Conservation (phyloP, 2,113 vertebrate genomes). For the Mellivora capensis region DNA sequence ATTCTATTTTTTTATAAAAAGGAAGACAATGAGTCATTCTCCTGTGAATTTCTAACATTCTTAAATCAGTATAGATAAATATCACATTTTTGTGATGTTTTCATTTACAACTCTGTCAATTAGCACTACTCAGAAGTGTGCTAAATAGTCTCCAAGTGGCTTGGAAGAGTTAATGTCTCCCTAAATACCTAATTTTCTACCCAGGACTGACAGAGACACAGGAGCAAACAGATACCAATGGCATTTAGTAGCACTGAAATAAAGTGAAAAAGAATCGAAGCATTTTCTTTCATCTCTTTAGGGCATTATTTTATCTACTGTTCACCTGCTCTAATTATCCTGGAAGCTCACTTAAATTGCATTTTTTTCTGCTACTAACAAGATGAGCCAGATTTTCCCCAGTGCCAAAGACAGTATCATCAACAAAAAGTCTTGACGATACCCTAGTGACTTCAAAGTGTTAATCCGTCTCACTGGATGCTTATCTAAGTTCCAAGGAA, state of each 20-base stretch:
- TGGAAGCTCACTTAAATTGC: slow-evolving; percentile 65
- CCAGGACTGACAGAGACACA: slow-evolving; percentile 51
- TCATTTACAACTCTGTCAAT: slow-evolving; percentile 68
- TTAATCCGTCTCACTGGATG: slow-evolving; percentile 64
- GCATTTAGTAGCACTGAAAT: slow-evolving; percentile 34
- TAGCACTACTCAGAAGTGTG: slow-evolving; percentile 27
- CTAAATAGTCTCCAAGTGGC: slow-evolving; percentile 35
- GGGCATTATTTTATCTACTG: slow-evolving; percentile 68
- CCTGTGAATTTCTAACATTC: slow-evolving; percentile 42
- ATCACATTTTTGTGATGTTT: slow-evolving; percentile 62
- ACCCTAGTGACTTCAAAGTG: slow-evolving; percentile 57
- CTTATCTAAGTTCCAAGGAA: slow-evolving; percentile 59
- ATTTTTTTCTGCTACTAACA: slow-evolving; percentile 71
- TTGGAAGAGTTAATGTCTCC: slow-evolving; percentile 62
- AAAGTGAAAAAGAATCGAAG: slow-evolving; percentile 55
- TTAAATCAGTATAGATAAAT: slow-evolving; percentile 46
- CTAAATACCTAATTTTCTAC: slow-evolving; percentile 58
- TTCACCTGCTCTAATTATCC: slow-evolving; percentile 76
- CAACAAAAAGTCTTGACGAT: slow-evolving; percentile 65
- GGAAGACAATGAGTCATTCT: slow-evolving; percentile 48
- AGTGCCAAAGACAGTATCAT: slow-evolving; percentile 60
- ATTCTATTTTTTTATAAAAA: slow-evolving; percentile 32
- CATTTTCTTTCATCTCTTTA: slow-evolving; percentile 63
- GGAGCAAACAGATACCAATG: slow-evolving; percentile 44
- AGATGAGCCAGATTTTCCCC: slow-evolving; percentile 68